Evolutionary conservation across 1,140 invertebrate genomes (phyloP).

Genomic region (Brachionus asplanchnoidis): DNA sequence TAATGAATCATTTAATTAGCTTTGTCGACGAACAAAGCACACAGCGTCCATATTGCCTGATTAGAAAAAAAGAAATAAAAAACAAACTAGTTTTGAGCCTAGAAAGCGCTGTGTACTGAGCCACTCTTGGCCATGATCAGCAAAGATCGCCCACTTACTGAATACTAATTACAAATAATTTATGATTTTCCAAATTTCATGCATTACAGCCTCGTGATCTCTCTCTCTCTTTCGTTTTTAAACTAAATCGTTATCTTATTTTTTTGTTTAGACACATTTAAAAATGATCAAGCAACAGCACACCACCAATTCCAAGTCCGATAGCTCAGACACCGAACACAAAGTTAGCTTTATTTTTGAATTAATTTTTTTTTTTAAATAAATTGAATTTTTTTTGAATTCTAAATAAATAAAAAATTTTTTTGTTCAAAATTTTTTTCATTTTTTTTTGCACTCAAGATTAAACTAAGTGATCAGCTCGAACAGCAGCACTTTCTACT

Average conservation of each 20-base stretch:
- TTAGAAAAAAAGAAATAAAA: background rate
- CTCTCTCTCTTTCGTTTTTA: background rate
- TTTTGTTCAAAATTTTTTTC: background rate
- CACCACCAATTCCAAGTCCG: background rate
- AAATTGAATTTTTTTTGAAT: background rate
- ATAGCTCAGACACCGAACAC: background rate
- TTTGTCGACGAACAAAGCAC: background rate
- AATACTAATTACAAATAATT: background rate
- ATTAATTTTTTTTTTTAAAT: background rate
- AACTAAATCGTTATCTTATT: background rate
- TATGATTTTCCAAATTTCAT: background rate
- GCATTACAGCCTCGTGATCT: background rate
- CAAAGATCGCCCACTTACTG: background rate
- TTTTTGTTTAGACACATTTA: conserved; percentile 13
- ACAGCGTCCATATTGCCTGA: background rate
- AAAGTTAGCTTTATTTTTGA: background rate
- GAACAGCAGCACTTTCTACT: background rate
- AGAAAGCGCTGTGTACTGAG: background rate
- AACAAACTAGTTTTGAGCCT: background rate
- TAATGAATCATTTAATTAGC: background rate
- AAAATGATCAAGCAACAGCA: conserved; percentile 2
- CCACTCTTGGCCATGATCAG: too few relatives aligned
- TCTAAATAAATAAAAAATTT: background rate
- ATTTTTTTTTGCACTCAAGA: background rate
- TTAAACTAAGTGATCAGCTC: background rate